Conservation (phyloP, 1,140 invertebrate species). For the Conus betulinus region DNA sequence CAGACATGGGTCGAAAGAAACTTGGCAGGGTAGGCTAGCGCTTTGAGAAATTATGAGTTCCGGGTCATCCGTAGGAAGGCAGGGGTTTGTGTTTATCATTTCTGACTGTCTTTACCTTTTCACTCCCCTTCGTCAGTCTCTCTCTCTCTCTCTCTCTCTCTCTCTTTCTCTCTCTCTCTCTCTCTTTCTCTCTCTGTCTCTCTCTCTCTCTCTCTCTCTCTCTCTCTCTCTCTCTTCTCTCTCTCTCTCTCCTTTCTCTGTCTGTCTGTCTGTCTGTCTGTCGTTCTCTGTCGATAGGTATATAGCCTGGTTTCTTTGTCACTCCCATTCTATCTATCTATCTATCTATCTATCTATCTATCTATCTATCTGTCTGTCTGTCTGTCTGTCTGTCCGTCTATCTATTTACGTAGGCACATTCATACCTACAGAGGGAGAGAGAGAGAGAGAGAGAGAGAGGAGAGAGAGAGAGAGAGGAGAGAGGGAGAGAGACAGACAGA, state of each 20-base stretch:
- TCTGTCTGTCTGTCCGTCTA: neutral
- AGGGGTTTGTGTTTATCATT: too few species aligned
- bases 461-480: too few species aligned
- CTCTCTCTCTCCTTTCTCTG: neutral
- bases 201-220: neutral
- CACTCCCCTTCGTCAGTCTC: too few species aligned
- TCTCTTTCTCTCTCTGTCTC: neutral
- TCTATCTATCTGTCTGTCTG: neutral
- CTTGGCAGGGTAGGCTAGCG: too few species aligned
- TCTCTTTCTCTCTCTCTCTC: neutral
- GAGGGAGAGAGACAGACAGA: too few species aligned
- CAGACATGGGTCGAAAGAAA: too few species aligned
- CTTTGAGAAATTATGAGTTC: too few species aligned
- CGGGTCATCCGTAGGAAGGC: too few species aligned
- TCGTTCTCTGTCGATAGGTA: neutral
- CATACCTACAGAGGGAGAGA: too few species aligned
- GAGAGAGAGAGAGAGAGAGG: too few species aligned
- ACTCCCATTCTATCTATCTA: neutral
- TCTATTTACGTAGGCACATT: neutral
- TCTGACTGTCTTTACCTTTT: neutral
- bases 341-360: conserved; percentile 1
- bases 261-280: neutral
- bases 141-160: neutral
- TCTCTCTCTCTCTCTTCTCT: neutral
- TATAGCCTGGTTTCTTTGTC: neutral